These are phyloP conservation scores for Eidolon dupreanum DNA, from an alignment of 2,797 vertebrate genomes.

Conservation along the genomic window DNA sequence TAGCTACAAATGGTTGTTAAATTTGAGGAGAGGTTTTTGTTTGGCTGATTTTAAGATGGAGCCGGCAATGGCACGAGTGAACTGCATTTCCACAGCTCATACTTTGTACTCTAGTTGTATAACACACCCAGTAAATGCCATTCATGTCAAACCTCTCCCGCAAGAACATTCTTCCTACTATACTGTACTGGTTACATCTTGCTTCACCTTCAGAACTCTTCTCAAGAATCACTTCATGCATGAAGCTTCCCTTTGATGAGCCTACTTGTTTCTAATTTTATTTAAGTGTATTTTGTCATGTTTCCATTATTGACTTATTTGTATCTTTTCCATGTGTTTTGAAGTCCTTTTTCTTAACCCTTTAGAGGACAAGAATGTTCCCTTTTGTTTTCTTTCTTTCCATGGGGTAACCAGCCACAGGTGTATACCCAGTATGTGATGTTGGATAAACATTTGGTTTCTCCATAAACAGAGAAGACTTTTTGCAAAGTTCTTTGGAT, in stretches of 20 bases:
- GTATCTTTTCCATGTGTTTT: not conserved
- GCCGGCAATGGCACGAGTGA: not conserved
- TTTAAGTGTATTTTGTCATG: not conserved
- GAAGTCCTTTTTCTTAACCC: not conserved
- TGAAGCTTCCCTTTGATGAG: not conserved
- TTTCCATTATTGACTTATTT: constrained; percentile 24
- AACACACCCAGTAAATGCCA: not conserved
- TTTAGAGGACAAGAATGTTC: not conserved
- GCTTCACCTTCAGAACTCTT: not conserved
- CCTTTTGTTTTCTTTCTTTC: not conserved
- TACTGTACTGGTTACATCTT: not conserved
- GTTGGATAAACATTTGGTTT: not conserved
- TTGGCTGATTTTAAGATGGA: not conserved
- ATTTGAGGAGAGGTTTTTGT: not conserved
- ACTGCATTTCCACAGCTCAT: not conserved
- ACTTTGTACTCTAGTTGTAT: not conserved
- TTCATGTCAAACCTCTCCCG: not conserved
- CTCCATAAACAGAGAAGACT: not conserved
- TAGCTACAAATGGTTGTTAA: not conserved
- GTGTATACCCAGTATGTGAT: not conserved
- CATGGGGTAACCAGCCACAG: not conserved
- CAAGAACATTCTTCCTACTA: not conserved
- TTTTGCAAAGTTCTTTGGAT: not conserved
- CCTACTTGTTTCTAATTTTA: not conserved
- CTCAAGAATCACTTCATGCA: not conserved